phyloP scores from a whole-genome alignment of 1,140 invertebrate species.

The Probaryconus sp. region DNA sequence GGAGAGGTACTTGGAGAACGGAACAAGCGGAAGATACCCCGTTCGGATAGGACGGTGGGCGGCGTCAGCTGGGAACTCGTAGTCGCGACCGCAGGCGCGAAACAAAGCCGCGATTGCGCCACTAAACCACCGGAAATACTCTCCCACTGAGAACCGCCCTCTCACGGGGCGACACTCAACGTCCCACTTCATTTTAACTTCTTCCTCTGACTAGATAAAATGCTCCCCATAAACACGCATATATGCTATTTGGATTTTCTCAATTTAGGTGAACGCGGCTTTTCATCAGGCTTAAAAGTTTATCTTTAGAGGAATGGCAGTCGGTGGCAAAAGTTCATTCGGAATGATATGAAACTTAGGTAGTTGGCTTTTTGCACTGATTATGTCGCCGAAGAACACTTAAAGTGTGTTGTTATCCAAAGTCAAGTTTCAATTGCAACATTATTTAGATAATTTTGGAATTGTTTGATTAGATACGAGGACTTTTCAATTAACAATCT shows the following conservation, averaged over 20 bases:
- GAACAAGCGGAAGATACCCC: slow-evolving; percentile 31
- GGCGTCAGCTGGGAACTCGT: slow-evolving; percentile 61
- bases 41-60: slow-evolving; percentile 72
- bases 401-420: no score
- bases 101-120: slow-evolving; percentile 60
- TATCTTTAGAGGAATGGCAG: no score
- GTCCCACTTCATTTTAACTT: slow-evolving; percentile 28
- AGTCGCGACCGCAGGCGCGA: slow-evolving; percentile 69
- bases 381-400: no score
- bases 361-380: no score
- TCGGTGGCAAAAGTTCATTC: no score
- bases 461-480: no score
- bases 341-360: no score
- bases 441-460: no score
- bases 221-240: not conserved
- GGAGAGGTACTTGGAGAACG: slow-evolving; percentile 62
- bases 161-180: slow-evolving; percentile 23
- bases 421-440: no score
- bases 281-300: no score
- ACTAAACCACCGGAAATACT: slow-evolving; percentile 57
- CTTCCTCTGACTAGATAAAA: not conserved
- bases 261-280: no score
- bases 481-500: no score
- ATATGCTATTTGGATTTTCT: slow-evolving; percentile 1
- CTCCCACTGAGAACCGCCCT: slow-evolving; percentile 59